Evolutionary conservation across 2,888 invertebrate species (phyloP).

Genomic region (Crocallis elinguaria): DNA sequence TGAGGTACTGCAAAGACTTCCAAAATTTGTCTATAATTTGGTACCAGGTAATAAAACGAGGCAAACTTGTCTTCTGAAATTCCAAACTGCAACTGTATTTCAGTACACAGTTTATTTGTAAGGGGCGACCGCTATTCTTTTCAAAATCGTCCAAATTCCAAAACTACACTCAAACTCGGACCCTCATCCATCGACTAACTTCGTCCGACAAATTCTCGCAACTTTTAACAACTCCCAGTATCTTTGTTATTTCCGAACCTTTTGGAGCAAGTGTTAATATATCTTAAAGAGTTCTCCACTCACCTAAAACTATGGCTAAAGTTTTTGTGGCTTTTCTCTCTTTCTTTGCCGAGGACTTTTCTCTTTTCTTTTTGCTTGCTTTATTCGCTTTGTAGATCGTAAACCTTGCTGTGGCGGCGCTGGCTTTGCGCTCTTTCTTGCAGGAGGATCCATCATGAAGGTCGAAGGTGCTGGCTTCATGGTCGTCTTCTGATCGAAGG

Average conservation of each 20-base stretch:
- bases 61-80: not conserved
- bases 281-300: constrained; percentile 54
- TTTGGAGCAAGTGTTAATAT: constrained; percentile 25
- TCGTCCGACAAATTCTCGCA: constrained; percentile 18
- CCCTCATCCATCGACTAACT: constrained; percentile 23
- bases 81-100: not conserved
- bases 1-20: too few relatives aligned
- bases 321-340: constrained; percentile 99
- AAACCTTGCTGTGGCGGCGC: constrained; percentile 89
- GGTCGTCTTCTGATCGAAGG: constrained; percentile 70
- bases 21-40: too few relatives aligned
- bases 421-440: constrained; percentile 91
- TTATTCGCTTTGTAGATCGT: constrained; percentile 97
- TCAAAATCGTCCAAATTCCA: constrained; percentile 19
- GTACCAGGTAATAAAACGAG: too few relatives aligned
- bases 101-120: not conserved
- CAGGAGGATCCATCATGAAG: constrained; percentile 71
- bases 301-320: constrained; percentile 98
- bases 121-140: constrained; percentile 10
- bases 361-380: constrained; percentile 96
- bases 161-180: constrained; percentile 12
- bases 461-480: constrained; percentile 69
- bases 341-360: constrained; percentile 96
- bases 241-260: constrained; percentile 25
- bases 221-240: constrained; percentile 28